These are phyloP conservation scores for Triops cancriformis DNA, from an alignment of 1,140 invertebrate genomes.

Conservation along the genomic window DNA sequence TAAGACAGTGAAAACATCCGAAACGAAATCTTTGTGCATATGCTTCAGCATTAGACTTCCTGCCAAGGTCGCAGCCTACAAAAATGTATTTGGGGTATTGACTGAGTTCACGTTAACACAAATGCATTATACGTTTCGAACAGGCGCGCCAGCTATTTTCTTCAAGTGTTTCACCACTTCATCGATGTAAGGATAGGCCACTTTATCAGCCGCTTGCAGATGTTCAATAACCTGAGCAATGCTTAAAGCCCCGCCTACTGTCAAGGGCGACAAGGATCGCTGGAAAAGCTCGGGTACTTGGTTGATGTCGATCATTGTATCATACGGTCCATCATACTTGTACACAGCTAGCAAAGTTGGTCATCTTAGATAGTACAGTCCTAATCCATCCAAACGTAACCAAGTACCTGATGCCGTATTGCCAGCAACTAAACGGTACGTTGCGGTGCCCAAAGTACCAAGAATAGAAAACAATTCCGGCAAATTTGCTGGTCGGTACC, in stretches of 20 bases:
- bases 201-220: slow-evolving; percentile 29
- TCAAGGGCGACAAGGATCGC: slow-evolving; percentile 6
- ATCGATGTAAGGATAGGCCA: slow-evolving; percentile 27
- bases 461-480: slow-evolving; percentile 40
- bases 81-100: not conserved
- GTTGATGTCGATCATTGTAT: slow-evolving; percentile 38
- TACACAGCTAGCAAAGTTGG: slow-evolving; percentile 37
- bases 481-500: slow-evolving; percentile 23
- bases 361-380: not conserved
- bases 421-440: slow-evolving; percentile 54
- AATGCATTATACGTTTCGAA: slow-evolving; percentile 36
- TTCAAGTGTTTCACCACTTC: slow-evolving; percentile 35
- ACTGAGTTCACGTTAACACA: not conserved
- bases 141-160: slow-evolving; percentile 35
- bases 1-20: slow-evolving; percentile 63
- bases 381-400: not conserved
- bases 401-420: slow-evolving; percentile 56
- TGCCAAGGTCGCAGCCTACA: slow-evolving; percentile 58
- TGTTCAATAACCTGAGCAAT: slow-evolving; percentile 31
- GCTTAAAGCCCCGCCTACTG: slow-evolving; percentile 31
- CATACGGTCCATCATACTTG: slow-evolving; percentile 38
- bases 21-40: slow-evolving; percentile 57
- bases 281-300: slow-evolving; percentile 36
- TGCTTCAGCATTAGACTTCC: slow-evolving; percentile 74
- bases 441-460: slow-evolving; percentile 37